Base-by-base conservation (phyloP, 1,140 invertebrate genomes). In the Drosophila orosa region DNA sequence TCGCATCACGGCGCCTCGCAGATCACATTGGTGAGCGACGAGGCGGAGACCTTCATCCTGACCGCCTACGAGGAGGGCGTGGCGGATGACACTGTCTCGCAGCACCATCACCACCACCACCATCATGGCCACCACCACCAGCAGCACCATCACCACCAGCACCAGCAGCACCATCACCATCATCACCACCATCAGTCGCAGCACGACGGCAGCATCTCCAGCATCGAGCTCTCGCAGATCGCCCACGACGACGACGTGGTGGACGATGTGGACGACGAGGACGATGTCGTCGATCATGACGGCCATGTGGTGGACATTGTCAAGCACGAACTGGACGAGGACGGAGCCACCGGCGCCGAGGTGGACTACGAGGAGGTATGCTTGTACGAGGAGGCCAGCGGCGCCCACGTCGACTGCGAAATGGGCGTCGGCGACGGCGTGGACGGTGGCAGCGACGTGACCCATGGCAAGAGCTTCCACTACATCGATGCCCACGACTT, bases 291-390 rank as follows among this genome's bases (percentile, higher is more conserved):
- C 15, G 82, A 89, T 37, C 69, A 82, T n/a, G 82, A 84, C 8
- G 65, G 74, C 0, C 83, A 87, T 31, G 66, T 76, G 35, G 79
- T 86, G 8, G 90, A 91, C 27, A 91, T 91, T 55, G 90, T 91
- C 15, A 91, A 91, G 58, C 89, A 91, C 25, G 90, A 91, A 44
- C 48, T 91, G 60, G 90, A 91, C 52, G 90, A 91, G 54, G 90
- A 91, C 39, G 89, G 76, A 1, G 84, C 80, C 25, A 80, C 83
- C 4, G 90, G 72, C 0, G 72, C 84, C 3, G 90, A 91, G 44
- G 90, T 91, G 0, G 83, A 91, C 35, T 91, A 91, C 42, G 90
- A 91, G 50, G 90, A 91, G 50, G 90, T 91, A 0, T 91, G 90
- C 37, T 37, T 91, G 19, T 91, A 91, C 39, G 90, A 91, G 75